Conservation (phyloP, 2,888 invertebrate species). For the Diplazon laetatorius region DNA sequence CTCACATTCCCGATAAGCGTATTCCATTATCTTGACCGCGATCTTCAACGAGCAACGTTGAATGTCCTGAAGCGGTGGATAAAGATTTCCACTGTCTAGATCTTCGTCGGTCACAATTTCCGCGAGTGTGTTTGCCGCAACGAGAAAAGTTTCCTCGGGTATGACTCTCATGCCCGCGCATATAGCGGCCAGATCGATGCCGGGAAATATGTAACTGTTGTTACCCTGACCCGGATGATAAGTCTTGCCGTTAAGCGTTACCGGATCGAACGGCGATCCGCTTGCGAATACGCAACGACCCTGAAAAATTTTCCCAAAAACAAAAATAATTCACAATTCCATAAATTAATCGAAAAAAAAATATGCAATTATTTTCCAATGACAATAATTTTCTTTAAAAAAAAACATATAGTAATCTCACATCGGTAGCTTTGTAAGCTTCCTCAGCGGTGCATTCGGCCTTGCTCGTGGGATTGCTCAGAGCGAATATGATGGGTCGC, state of each 20-base stretch:
- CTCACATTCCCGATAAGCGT: slow-evolving; percentile 90
- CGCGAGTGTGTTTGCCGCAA: slow-evolving; percentile 94
- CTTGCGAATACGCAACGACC: slow-evolving; percentile 97
- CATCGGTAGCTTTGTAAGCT: slow-evolving; percentile 94
- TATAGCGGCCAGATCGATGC: slow-evolving; percentile 95
- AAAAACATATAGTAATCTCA: slow-evolving; percentile 79
- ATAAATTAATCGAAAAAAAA: too few relatives aligned
- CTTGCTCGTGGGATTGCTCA: slow-evolving; percentile 99
- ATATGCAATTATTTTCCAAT: not conserved
- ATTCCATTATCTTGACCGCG: slow-evolving; percentile 91
- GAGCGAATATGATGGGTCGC: slow-evolving; percentile 96
- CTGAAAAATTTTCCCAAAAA: slow-evolving; percentile 82
- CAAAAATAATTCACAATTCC: too few relatives aligned
- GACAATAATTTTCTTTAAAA: not conserved
- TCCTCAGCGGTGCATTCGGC: slow-evolving; percentile 99
- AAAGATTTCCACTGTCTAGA: slow-evolving; percentile 92
- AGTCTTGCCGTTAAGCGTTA: slow-evolving; percentile 90
- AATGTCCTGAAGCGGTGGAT: slow-evolving; percentile 94
- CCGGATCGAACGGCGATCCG: slow-evolving; percentile 97
- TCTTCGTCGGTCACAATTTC: slow-evolving; percentile 91
- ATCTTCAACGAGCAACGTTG: slow-evolving; percentile 94
- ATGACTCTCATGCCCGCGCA: slow-evolving; percentile 95
- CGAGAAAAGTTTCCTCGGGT: slow-evolving; percentile 95
- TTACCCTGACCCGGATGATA: slow-evolving; percentile 98
- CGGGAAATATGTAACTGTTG: slow-evolving; percentile 99